phyloP scores from a whole-genome alignment of 2,797 vertebrate species.

The Melopsittacus undulatus region DNA sequence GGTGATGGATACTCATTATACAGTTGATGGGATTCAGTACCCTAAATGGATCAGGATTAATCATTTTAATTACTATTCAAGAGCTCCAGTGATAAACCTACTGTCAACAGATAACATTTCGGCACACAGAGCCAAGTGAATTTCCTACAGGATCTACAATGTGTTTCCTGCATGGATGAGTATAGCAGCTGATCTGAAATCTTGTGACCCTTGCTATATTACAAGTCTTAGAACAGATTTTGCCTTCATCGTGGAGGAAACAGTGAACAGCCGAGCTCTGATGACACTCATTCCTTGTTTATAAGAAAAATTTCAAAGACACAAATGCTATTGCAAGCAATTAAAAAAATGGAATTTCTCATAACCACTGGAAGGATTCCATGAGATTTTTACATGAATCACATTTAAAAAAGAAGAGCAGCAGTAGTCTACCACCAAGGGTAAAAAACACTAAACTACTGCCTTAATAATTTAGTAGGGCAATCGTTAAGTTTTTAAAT shows the following conservation, averaged over 20 bases:
- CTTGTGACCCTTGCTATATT: background rate
- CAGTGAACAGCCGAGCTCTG: background rate
- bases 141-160: background rate
- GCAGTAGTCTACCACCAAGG: background rate
- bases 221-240: background rate
- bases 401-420: background rate
- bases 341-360: background rate
- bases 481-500: background rate
- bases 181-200: background rate
- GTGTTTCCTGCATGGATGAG: background rate
- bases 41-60: constrained; percentile 19
- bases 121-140: background rate
- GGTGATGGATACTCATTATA: background rate
- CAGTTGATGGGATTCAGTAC: background rate
- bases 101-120: background rate
- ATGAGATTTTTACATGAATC: background rate
- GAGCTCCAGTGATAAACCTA: background rate
- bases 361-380: background rate
- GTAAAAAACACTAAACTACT: background rate
- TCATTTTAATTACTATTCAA: background rate
- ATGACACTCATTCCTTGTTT: background rate
- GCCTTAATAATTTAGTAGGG: background rate
- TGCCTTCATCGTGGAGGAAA: background rate
- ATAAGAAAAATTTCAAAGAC: background rate
- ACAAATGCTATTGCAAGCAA: background rate